phyloP scores from a whole-genome alignment of 1,140 invertebrate genomes.

The Campoletis sonorensis region DNA sequence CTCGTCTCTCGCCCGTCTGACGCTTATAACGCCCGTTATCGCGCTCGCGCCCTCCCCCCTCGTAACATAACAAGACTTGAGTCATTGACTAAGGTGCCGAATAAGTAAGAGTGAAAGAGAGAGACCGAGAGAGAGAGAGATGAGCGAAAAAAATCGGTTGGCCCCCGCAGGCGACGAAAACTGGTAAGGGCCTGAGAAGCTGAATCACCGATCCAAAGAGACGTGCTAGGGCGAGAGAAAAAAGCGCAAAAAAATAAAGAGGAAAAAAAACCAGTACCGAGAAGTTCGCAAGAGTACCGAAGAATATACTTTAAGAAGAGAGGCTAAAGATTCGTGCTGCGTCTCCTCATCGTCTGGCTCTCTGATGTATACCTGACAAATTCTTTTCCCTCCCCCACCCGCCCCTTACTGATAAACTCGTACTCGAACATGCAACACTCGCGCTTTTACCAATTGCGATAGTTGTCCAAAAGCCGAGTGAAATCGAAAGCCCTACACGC shows the following conservation, averaged over 20 bases:
- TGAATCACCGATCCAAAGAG: constrained; percentile 38
- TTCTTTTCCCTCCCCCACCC: not conserved
- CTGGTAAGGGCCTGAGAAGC: constrained; percentile 47
- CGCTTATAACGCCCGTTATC: constrained; percentile 46
- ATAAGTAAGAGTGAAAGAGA: constrained; percentile 22
- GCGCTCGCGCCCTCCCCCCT: not conserved
- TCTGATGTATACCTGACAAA: constrained; percentile 25
- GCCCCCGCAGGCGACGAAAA: constrained; percentile 56
- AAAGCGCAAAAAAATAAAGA: constrained; percentile 37
- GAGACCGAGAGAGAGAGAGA: constrained; percentile 23
- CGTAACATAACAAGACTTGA: constrained; percentile 51
- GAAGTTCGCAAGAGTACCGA: constrained; percentile 7
- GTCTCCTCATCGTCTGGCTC: constrained; percentile 44
- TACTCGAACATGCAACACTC: constrained; percentile 7
- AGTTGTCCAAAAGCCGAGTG: not conserved
- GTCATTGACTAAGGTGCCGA: constrained; percentile 38
- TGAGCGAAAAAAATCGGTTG: constrained; percentile 37
- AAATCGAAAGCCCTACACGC: too few species aligned
- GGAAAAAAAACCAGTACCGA: not conserved
- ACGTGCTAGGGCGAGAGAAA: constrained; percentile 36
- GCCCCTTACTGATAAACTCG: constrained; percentile 24
- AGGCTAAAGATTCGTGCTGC: constrained; percentile 40
- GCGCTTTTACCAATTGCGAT: not conserved
- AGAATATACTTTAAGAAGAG: constrained; percentile 5
- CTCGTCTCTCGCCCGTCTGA: not conserved